A percentile compares a stretch with the other conserved stretches of the same genome.
Conservation (phyloP, 2,888 invertebrate genomes). For the Phaedon cochleariae region DNA sequence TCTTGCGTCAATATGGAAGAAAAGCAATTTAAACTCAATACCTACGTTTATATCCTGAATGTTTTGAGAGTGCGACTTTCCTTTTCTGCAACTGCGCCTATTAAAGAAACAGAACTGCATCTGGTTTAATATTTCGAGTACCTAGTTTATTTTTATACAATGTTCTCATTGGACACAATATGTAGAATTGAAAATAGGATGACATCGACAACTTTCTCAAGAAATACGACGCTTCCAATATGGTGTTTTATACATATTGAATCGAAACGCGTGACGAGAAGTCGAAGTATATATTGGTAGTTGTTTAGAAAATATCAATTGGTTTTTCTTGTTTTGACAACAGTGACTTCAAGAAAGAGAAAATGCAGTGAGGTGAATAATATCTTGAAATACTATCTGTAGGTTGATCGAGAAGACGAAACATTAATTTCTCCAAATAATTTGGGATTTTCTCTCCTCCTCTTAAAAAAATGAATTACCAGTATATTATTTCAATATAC, state of each 20-base stretch:
- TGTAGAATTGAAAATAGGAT: background rate
- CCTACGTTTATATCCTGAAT: too few relatives aligned
- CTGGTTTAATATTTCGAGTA: background rate
- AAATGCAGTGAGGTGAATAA: background rate
- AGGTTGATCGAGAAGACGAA: too few relatives aligned
- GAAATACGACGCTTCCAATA: constrained; percentile 10
- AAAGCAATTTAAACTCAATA: too few relatives aligned
- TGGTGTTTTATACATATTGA: background rate
- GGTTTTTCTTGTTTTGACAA: background rate
- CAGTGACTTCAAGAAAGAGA: background rate
- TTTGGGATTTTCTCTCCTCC: too few relatives aligned
- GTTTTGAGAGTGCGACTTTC: constrained; percentile 9
- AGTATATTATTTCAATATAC: too few relatives aligned
- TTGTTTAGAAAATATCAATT: constrained; percentile 2
- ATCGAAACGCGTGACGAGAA: background rate
- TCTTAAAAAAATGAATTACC: too few relatives aligned
- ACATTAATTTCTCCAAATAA: too few relatives aligned
- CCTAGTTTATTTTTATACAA: background rate
- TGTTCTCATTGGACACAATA: background rate
- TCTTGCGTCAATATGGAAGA: too few relatives aligned
- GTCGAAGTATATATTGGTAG: too few relatives aligned
- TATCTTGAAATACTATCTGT: too few relatives aligned
- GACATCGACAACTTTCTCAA: constrained; percentile 8
- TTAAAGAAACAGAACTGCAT: constrained; percentile 11
- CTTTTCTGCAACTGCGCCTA: background rate